Base-by-base conservation (phyloP, 2,888 invertebrate genomes). In the Eupithecia subumbrata region DNA sequence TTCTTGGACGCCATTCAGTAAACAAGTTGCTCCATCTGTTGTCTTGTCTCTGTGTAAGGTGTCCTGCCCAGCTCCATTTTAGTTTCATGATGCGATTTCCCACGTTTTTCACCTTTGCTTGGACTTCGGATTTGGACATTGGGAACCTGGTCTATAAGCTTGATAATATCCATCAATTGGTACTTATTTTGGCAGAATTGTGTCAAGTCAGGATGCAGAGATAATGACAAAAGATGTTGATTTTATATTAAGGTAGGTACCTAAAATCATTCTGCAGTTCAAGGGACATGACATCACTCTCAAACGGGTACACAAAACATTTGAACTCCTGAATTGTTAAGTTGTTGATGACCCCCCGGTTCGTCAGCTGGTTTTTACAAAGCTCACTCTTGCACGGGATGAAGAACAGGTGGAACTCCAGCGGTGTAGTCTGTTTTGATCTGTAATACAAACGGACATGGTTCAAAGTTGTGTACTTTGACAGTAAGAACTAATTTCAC, bases 221-320 rank as follows among this genome's bases (percentile, higher is more conserved):
- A 1, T 3, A 30, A 30, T 2, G 30, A 30, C 3, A 30, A 30
- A 30, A 30, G 30, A 30, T 30, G 30, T 30, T 30, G 30, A 30
- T 30, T 30, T 52, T n/a, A 52, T 5, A 18, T 2, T 7, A 2
- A 52, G 48, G 48, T 25, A 63, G 2, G 91, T 88, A 97, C 97
- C 96, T 96, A 84, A 96, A 98, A 30, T 97, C 97, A 84, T 96
- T 96, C 45, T 97, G 96, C 80, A 98, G 95, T 91, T 99, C 99
- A 97, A 99, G 97, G 0, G 99, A 98, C 83, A 99, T 96, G 14
- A 99, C 95, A 93, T 99, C 99, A 85, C 96, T 97, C 85, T 99
- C 99, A 84, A 99, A 96, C 0, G 99, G 98, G 87, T 98, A 98
- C 66, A 99, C 96, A 84, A 98, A 97, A 90, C 98, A 97, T 76